Evolutionary conservation across 2,888 invertebrate species (phyloP).

Genomic region (Eucera pruinosa): DNA sequence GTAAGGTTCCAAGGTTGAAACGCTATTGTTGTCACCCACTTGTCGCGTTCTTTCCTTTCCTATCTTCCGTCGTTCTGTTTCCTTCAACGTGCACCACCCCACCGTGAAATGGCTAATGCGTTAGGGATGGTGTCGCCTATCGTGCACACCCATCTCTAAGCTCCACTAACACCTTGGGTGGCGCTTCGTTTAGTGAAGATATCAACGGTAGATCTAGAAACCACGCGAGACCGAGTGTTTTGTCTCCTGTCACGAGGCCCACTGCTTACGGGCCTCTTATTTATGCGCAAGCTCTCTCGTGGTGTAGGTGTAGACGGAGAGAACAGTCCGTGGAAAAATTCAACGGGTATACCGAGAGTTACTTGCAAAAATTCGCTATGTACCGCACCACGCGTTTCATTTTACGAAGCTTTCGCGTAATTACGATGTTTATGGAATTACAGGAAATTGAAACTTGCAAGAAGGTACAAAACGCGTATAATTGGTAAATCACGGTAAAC

Average conservation of each 20-base stretch:
- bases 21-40: conserved; percentile 76
- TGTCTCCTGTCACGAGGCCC: conserved; percentile 75
- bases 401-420: too few species aligned
- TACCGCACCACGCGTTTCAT: too few species aligned
- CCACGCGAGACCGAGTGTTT: conserved; percentile 70
- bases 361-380: conserved; percentile 24
- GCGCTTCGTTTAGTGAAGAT: conserved; percentile 78
- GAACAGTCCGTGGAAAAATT: conserved; percentile 35
- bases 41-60: conserved; percentile 69
- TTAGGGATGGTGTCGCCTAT: conserved; percentile 73
- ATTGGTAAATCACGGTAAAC: too few species aligned
- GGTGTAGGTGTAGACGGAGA: conserved; percentile 38
- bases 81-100: conserved; percentile 43
- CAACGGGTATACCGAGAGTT: conserved; percentile 5
- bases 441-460: too few species aligned
- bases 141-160: conserved; percentile 79
- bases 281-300: conserved; percentile 73
- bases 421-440: too few species aligned
- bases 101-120: conserved; percentile 80
- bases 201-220: conserved; percentile 76
- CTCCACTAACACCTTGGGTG: conserved; percentile 82
- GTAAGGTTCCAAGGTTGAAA: conserved; percentile 20
- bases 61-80: conserved; percentile 55
- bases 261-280: conserved; percentile 65
- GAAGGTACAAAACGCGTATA: too few species aligned